Evolutionary conservation across 2,888 invertebrate species (phyloP).

Genomic region (Lithosia quadra): DNA sequence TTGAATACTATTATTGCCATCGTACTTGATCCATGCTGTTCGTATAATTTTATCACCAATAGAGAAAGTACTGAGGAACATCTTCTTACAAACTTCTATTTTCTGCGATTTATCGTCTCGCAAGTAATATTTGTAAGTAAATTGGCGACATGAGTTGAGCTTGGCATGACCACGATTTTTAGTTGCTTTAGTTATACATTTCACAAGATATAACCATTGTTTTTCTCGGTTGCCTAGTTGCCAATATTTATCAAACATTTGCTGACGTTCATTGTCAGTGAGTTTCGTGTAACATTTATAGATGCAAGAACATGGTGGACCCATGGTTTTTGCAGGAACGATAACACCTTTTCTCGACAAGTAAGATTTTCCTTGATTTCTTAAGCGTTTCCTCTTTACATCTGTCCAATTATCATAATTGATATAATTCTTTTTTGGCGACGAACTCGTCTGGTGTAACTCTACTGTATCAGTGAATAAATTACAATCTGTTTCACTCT

Average conservation of each 20-base stretch:
- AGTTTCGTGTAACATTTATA: not conserved
- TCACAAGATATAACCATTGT: not conserved
- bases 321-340: not conserved
- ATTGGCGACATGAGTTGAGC: too few relatives aligned
- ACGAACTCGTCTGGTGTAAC: too few relatives aligned
- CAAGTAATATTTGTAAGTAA: not conserved
- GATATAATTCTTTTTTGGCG: too few relatives aligned
- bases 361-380: too few relatives aligned
- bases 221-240: not conserved
- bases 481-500: not conserved
- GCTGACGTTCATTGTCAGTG: not conserved
- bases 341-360: not conserved
- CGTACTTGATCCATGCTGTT: too few relatives aligned
- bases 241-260: not conserved
- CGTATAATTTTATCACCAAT: not conserved
- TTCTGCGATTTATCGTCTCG: not conserved
- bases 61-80: not conserved
- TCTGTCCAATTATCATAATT: too few relatives aligned
- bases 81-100: constrained; percentile 10
- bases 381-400: too few relatives aligned
- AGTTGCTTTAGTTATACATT: not conserved
- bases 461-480: too few relatives aligned
- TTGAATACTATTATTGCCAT: too few relatives aligned
- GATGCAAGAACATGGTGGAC: not conserved
- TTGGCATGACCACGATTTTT: too few relatives aligned